Conservation (phyloP, 2,797 vertebrate species). For the Anguilla megastoma region DNA sequence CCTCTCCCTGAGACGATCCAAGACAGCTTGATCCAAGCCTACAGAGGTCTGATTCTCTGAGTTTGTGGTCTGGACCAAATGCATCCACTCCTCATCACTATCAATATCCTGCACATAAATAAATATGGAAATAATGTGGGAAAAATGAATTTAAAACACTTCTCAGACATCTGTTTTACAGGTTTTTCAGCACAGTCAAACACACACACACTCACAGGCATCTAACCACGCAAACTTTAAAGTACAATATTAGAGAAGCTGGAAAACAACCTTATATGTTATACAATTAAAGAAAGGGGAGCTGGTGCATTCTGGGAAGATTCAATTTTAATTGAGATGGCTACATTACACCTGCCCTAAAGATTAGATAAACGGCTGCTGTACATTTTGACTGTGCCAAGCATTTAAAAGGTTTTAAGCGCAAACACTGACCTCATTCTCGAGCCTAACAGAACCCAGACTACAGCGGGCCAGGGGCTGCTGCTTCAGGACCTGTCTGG, state of each 20-base stretch:
- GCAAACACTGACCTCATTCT: constrained; percentile 65
- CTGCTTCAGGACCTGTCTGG: constrained; percentile 45
- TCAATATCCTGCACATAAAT: constrained; percentile 68
- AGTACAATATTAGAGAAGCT: not conserved
- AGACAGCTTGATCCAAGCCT: constrained; percentile 62
- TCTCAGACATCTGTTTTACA: not conserved
- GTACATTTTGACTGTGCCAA: not conserved
- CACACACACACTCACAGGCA: not conserved
- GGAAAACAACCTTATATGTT: not conserved
- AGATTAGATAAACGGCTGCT: not conserved
- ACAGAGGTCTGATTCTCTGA: constrained; percentile 61
- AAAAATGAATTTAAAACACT: not conserved
- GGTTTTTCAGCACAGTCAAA: not conserved
- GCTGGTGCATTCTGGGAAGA: not conserved
- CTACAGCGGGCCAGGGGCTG: constrained; percentile 42
- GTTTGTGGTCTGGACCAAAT: constrained; percentile 63
- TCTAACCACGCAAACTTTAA: not conserved
- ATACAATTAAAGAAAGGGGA: constrained; percentile 3
- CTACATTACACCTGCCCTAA: not conserved
- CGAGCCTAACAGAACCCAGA: constrained; percentile 52
- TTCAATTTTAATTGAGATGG: not conserved
- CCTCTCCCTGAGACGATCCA: constrained; percentile 64
- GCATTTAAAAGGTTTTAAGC: no score
- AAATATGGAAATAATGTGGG: constrained; percentile 18
- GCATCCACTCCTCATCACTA: constrained; percentile 78